Evolutionary conservation across 2,113 vertebrate species (phyloP), one percentile per base, ranked within the genome.

Genomic region (Paratilapia polleni): DNA sequence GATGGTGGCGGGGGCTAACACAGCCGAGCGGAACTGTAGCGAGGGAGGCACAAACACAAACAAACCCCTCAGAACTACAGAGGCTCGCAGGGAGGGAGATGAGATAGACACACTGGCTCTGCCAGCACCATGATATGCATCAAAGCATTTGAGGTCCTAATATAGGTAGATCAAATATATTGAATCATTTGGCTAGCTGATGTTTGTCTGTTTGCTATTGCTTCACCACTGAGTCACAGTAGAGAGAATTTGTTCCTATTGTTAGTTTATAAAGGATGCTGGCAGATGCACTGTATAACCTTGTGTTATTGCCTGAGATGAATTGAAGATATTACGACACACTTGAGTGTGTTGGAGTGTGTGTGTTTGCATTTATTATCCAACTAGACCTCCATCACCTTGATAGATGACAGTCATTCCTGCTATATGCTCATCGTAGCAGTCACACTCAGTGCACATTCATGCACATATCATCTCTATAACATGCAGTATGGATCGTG

Each of bases 321-420:
- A 87, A 86, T 22, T 43, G 78, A 52, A 77, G 75, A 61, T 52
- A 38, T 77, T 68, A 85, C 6, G 3, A 2, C 68, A 61, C 63
- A 12, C 83, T 19, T 4, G 43, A 87, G 58, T 38, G 78, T 74
- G 85, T 59, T 52, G 28, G 11, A 43, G 28, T 59, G 81, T 70
- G n/a, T 47, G 83, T 4, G 66, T 82, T 87, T 59, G 81, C 84
- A 85, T 88, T 80, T 70, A 82, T 88, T 94, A 94, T 93, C 89
- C 73, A 76, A 82, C 86, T 28, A 28, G 79, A 80, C 62, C 80
- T 78, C 75, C 87, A 83, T 91, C 81, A 66, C 82, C 81, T 88
- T 93, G 92, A 93, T 90, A 63, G 82, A 93, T 91, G 92, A 87
- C 90, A 83, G 84, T 84, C 81, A 62, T 92, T 84, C 22, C 62